Evolutionary conservation across 2,888 invertebrate genomes (phyloP), one percentile per base, ranked within the genome.

Genomic region (Ecliptopera silaceata): DNA sequence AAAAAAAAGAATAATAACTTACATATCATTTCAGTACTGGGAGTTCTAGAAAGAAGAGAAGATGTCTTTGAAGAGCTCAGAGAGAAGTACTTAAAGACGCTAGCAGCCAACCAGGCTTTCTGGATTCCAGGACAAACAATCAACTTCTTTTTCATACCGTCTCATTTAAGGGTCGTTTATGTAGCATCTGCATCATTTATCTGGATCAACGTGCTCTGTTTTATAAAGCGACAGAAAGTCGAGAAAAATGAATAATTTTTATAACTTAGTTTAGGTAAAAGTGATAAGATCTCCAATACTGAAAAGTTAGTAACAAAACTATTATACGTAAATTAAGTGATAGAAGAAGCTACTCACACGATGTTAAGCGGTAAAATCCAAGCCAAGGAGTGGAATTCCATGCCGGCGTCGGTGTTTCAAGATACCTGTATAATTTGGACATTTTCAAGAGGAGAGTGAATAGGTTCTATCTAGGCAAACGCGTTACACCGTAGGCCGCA

Each of bases 121-220:
- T 97, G 97, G 97, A 78, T 97, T 34, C 97, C 97, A 0, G 95
- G 94, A 0, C 96, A 97, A 82, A 92, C 94, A 0, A 76, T 96
- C 26, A 97, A 97, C 82, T 97, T 97, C 82, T 78, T 92, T 41
- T 80, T 96, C 48, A 80, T 97, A 46, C 95, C 96, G 0, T 93
- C 96, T 0, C 84, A 94, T 48, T 93, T 95, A 56, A 92, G 97
- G 12, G 96, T 97, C 0, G 93, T 95, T 1, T 97, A 95, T 73
- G 95, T 97, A 20, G 95, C 96, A 0, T 86, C 93, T 0, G 95
- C 95, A 45, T 95, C 96, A 0, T 95, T 97, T 69, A 80, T 95
- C 18, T 97, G 97, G 97, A 95, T 96, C 56, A 97, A 97, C 74
- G 95, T 97, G 51, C 86, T 97, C 18, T 97, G 96, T 75, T 96